Evolutionary conservation across 2,113 vertebrate species (phyloP).

Genomic region (Anoura caudifer): DNA sequence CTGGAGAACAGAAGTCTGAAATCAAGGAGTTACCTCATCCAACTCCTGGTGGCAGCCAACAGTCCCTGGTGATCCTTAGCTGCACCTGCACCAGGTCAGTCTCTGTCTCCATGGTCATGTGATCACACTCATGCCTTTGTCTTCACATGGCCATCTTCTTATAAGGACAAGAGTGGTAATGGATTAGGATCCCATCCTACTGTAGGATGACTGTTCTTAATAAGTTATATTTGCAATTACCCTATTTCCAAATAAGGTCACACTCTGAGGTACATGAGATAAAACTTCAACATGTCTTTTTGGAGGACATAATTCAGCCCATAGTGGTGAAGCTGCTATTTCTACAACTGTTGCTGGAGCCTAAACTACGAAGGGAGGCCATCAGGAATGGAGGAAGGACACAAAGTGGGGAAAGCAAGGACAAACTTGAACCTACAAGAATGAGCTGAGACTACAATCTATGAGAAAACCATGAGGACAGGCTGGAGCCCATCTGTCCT

Average conservation of each 20-base stretch:
- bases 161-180: background rate
- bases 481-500: background rate
- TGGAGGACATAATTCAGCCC: background rate
- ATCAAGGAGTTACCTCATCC: background rate
- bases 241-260: background rate
- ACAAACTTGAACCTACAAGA: background rate
- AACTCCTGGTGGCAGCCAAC: background rate
- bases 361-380: background rate
- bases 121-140: background rate
- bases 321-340: background rate
- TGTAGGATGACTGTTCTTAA: background rate
- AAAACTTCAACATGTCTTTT: background rate
- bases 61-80: background rate
- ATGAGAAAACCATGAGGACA: background rate
- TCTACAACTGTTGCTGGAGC: background rate
- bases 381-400: background rate
- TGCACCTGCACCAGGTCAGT: background rate
- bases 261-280: background rate
- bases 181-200: background rate
- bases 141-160: background rate
- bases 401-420: background rate
- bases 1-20: background rate
- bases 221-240: background rate
- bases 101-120: background rate
- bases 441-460: background rate